Evolutionary conservation across 2,888 invertebrate species (phyloP).

Genomic region (Eupeodes latifasciatus): DNA sequence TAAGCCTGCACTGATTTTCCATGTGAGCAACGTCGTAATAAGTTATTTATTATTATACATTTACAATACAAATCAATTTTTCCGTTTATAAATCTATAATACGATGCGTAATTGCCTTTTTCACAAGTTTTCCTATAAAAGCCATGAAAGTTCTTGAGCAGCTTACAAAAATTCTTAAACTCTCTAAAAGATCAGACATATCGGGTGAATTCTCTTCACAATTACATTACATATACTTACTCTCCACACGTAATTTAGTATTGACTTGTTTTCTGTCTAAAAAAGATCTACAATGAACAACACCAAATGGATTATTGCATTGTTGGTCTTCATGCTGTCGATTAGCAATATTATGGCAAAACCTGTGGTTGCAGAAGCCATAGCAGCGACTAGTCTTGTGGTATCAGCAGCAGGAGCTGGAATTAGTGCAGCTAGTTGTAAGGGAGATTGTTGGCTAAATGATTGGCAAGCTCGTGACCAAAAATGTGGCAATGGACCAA

Average conservation of each 20-base stretch:
- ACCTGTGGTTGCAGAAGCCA: not conserved
- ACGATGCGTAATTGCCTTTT: not conserved
- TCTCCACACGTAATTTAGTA: too few species aligned
- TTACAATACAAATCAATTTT: too few species aligned
- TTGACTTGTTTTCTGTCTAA: too few species aligned
- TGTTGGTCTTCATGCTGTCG: not conserved
- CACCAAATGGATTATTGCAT: not conserved
- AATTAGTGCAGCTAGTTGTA: constrained; percentile 2
- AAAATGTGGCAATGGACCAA: constrained; percentile 8
- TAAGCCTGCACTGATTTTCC: too few species aligned
- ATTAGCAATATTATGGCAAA: not conserved
- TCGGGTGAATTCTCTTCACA: too few species aligned
- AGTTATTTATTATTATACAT: too few species aligned
- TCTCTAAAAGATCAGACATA: not conserved
- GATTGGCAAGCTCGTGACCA: constrained; percentile 14
- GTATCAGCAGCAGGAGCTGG: constrained; percentile 12
- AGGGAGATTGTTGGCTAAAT: constrained; percentile 22
- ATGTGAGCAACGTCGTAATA: too few species aligned
- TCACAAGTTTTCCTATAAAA: not conserved
- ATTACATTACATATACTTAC: too few species aligned
- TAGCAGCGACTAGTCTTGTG: not conserved
- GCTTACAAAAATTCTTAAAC: not conserved
- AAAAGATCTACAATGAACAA: not conserved
- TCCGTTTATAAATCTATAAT: not conserved
- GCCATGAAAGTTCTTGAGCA: not conserved